Evolutionary conservation across 2,113 vertebrate species (phyloP).

Genomic region (Boleophthalmus pectinirostris): DNA sequence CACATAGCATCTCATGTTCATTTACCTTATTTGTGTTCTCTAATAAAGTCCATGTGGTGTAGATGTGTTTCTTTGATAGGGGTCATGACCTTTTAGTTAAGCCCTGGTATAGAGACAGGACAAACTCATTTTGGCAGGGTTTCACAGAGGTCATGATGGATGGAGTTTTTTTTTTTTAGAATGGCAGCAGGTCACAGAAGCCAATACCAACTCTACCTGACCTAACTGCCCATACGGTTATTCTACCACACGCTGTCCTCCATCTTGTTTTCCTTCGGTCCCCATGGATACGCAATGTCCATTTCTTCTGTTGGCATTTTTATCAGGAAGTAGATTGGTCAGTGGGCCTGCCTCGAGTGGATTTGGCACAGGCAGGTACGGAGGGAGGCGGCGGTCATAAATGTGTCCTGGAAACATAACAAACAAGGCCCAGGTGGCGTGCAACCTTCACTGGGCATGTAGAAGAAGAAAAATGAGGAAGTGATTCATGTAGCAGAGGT

Average conservation of each 20-base stretch:
- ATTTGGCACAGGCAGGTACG: background rate
- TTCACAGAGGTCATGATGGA: conserved; percentile 60
- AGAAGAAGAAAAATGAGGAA: background rate
- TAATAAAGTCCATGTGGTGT: conserved; percentile 24
- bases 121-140: conserved; percentile 39
- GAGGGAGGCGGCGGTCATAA: conserved; percentile 11
- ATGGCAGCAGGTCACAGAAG: conserved; percentile 55
- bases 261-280: conserved; percentile 13
- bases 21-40: conserved; percentile 29
- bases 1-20: conserved; percentile 32
- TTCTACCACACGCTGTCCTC: background rate
- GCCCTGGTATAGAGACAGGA: conserved; percentile 18
- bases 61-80: conserved; percentile 10
- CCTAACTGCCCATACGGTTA: conserved; percentile 30
- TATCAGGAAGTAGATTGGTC: conserved; percentile 40
- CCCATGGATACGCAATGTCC: conserved; percentile 25
- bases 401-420: conserved; percentile 31
- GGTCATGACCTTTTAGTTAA: conserved; percentile 47
- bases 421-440: conserved; percentile 8
- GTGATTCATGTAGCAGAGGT: background rate
- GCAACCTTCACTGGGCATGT: conserved; percentile 1
- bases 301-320: conserved; percentile 41
- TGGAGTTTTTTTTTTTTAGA: conserved; percentile 43
- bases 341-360: conserved; percentile 12
- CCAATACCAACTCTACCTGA: conserved; percentile 50